A percentile compares a stretch with the other conserved stretches of the same genome.
Evolutionary conservation across 2,797 vertebrate species (phyloP).

Genomic region (Sebastes trivittatus): DNA sequence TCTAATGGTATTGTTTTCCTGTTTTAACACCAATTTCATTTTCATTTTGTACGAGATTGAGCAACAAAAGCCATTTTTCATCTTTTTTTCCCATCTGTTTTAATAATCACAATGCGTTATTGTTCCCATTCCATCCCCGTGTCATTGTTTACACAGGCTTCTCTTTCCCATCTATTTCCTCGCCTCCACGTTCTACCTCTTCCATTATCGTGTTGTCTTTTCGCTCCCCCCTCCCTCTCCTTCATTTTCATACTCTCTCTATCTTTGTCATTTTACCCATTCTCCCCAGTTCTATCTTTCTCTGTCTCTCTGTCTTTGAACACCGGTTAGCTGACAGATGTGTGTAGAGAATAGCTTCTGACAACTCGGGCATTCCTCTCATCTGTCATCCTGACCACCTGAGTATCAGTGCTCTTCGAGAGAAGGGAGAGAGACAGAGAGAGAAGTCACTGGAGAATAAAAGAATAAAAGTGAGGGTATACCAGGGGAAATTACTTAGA

Average conservation of each 20-base stretch:
- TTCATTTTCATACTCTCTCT: conserved; percentile 39
- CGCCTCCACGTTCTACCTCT: not conserved
- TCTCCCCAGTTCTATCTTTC: conserved; percentile 36
- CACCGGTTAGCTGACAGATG: conserved; percentile 66
- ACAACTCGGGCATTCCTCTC: conserved; percentile 60
- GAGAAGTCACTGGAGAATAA: conserved; percentile 4
- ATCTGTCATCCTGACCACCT: conserved; percentile 61
- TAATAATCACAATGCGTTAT: not conserved
- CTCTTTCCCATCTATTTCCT: not conserved
- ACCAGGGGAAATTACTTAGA: conserved; percentile 45
- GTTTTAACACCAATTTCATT: not conserved
- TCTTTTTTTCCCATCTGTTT: not conserved
- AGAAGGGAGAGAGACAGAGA: not conserved
- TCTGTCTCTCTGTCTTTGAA: conserved; percentile 46
- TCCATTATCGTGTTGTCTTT: conserved; percentile 25
- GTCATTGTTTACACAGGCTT: not conserved
- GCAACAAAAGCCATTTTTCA: not conserved
- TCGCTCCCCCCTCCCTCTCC: not conserved
- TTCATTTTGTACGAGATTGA: not conserved
- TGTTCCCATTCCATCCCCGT: not conserved
- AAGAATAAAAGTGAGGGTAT: conserved; percentile 3
- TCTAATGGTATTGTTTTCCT: not conserved
- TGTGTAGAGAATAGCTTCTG: conserved; percentile 63
- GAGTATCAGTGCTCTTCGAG: conserved; percentile 27
- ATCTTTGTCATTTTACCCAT: conserved; percentile 44